These are phyloP conservation scores for Morpho achilles DNA, from an alignment of 2,888 invertebrate genomes.

Conservation along the genomic window DNA sequence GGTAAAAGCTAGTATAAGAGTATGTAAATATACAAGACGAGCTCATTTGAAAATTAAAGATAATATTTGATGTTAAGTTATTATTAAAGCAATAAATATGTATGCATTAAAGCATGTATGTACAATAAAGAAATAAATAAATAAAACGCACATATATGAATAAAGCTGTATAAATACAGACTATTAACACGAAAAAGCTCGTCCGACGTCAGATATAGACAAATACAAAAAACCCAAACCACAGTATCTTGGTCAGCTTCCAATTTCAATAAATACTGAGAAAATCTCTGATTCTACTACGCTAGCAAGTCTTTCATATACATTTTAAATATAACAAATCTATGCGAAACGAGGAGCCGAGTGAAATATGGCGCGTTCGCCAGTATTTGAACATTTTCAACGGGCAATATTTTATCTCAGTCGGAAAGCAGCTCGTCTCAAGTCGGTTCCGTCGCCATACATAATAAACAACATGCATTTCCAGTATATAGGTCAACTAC, in stretches of 20 bases:
- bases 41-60: no score
- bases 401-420: slow-evolving; percentile 32
- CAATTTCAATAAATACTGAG: slow-evolving; percentile 10
- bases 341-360: slow-evolving; percentile 13
- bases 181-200: no score
- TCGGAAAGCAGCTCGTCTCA: slow-evolving; percentile 28
- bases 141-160: no score
- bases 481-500: slow-evolving; percentile 31
- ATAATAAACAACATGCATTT: slow-evolving; percentile 32
- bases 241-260: slow-evolving; percentile 6
- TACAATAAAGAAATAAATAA: no score
- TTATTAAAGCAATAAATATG: no score
- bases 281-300: slow-evolving; percentile 7
- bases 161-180: no score
- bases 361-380: slow-evolving; percentile 23
- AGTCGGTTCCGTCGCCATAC: slow-evolving; percentile 29
- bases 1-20: no score
- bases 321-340: slow-evolving; percentile 23
- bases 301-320: slow-evolving; percentile 9
- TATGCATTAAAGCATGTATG: no score
- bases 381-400: slow-evolving; percentile 29
- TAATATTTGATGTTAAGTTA: no score
- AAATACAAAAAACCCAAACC: background rate
- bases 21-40: no score
- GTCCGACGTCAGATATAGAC: no score